These are phyloP conservation scores for Caenorhabditis parvicauda DNA, from an alignment of 2,888 invertebrate species.

Conservation along the genomic window DNA sequence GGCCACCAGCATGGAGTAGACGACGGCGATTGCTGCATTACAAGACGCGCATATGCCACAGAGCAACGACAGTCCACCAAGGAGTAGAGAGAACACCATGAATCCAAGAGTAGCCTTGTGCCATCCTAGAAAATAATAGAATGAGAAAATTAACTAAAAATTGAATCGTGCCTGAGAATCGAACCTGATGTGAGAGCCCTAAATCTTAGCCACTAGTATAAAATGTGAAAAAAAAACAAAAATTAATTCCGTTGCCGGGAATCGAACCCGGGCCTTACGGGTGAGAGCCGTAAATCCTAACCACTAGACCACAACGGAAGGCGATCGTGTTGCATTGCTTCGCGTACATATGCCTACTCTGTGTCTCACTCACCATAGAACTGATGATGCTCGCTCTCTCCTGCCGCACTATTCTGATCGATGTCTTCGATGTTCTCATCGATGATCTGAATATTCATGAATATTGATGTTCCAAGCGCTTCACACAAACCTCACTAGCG, in stretches of 20 bases:
- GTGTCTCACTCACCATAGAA: conserved; percentile 55
- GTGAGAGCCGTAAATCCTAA: background rate
- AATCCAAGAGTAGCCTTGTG: conserved; percentile 58
- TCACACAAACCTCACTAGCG: conserved; percentile 34
- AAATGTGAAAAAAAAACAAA: background rate
- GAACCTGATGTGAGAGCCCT: background rate
- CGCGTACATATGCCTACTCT: background rate
- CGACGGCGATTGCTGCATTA: conserved; percentile 51
- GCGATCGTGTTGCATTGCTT: background rate
- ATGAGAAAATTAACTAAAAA: background rate
- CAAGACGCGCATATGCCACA: conserved; percentile 59
- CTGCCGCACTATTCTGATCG: conserved; percentile 58
- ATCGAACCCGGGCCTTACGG: no score
- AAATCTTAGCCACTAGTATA: background rate
- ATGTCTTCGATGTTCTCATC: conserved; percentile 57
- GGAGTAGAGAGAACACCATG: conserved; percentile 48
- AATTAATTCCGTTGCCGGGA: background rate
- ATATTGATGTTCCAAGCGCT: background rate
- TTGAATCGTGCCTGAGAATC: background rate
- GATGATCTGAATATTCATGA: conserved; percentile 32
- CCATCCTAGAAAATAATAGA: conserved; percentile 45
- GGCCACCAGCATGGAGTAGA: conserved; percentile 53
- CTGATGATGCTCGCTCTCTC: conserved; percentile 60
- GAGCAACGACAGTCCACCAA: conserved; percentile 46
- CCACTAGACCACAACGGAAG: no score